phyloP scores from a whole-genome alignment of 2,797 vertebrate genomes.

The Catostomus latipinnis region DNA sequence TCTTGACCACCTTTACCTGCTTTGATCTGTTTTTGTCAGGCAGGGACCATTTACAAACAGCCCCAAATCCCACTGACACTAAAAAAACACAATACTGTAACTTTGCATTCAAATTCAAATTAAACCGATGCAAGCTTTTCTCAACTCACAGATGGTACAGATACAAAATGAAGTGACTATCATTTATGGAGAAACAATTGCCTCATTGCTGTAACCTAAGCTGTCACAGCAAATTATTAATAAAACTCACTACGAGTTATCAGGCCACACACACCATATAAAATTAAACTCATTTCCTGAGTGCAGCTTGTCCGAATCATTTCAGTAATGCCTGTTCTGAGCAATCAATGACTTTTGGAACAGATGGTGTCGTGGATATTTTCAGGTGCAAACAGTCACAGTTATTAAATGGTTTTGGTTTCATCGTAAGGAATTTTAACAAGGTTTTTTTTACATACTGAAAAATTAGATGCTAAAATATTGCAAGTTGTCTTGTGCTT shows the following conservation, averaged over 20 bases:
- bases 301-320: not conserved
- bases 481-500: not conserved
- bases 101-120: not conserved
- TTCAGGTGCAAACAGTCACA: conserved; percentile 1
- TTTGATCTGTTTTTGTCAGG: too few relatives aligned
- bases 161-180: conserved; percentile 17
- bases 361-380: not conserved
- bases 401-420: not conserved
- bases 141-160: conserved; percentile 2
- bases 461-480: not conserved
- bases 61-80: not conserved
- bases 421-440: not conserved
- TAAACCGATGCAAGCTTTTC: not conserved
- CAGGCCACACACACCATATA: conserved; percentile 1
- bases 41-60: not conserved
- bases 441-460: not conserved
- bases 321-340: conserved; percentile 8
- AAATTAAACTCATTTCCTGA: conserved; percentile 29
- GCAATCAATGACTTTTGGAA: not conserved
- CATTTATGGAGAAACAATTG: not conserved
- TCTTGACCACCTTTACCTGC: not conserved
- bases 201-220: conserved; percentile 14
- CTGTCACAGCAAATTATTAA: conserved; percentile 36
- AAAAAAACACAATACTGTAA: too few relatives aligned
- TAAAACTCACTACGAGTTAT: conserved; percentile 24